Base-by-base conservation (phyloP, 2,113 vertebrate genomes). In the Silurus glanis region DNA sequence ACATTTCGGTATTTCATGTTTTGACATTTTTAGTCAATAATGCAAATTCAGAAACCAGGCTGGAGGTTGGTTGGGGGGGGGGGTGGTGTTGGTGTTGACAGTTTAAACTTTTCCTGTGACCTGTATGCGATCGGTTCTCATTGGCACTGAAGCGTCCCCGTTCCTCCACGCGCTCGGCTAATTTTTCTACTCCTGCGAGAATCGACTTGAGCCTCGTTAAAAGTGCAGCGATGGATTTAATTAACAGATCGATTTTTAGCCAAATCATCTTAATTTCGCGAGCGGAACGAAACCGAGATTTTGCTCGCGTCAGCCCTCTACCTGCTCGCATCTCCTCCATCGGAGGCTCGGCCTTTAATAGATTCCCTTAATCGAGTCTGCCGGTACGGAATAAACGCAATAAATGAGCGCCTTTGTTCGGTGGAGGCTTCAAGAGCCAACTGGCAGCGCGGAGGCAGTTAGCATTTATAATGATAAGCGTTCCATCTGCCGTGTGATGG, bases 381-480 rank as follows among this genome's bases (percentile, higher is more conserved):
- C 92, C 83, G 74, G 90, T 90, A 92, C 87, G 85, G 91, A 92
- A 91, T 90, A 88, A 83, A 91, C 88, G 66, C 83, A 93, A 93
- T 91, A 89, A 91, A 88, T 66, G 53, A 83, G 17, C 91, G 88
- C 87, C 91, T 91, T 94, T 92, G 90, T 95, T 90, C 84, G 89
- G 88, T 62, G 37, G 83, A 90, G 90, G 90, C 84, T 91, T 86
- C 83, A 71, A 89, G 89, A 89, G 90, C 90, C 91, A 93, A 47
- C 87, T 95, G 94, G 93, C 91, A 94, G 83, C 90, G 82, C 67
- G 91, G 87, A 92, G 90, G 92, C 93, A 90, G 90, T 91, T 92
- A 91, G 89, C 89, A 84, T 88, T 94, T 95, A 94, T 94, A 91
- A 89, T 93, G 92, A 94, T 95, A 92, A 92, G 90, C 87, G 76